Evolutionary conservation across 1,140 invertebrate species (phyloP).

Genomic region (Drosophila navojoa): DNA sequence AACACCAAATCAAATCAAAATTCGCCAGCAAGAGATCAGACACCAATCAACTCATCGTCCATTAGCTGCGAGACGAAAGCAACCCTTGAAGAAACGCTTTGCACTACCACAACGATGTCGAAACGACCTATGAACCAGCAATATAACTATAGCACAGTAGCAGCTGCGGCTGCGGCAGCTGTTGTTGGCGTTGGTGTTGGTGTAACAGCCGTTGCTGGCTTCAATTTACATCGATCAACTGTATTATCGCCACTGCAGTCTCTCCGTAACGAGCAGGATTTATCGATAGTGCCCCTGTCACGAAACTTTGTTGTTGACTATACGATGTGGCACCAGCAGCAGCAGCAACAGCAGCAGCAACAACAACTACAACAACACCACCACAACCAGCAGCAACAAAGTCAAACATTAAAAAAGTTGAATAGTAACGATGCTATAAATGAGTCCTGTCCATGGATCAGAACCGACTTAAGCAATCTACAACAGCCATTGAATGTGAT

Average conservation of each 20-base stretch:
- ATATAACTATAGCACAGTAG: constrained; percentile 61
- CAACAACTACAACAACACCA: constrained; percentile 83
- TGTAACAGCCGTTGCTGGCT: constrained; percentile 70
- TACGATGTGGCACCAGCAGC: constrained; percentile 86
- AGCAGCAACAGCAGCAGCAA: constrained; percentile 75
- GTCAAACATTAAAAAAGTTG: constrained; percentile 54
- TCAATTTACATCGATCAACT: constrained; percentile 85
- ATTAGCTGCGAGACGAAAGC: constrained; percentile 25
- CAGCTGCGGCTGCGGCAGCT: constrained; percentile 59
- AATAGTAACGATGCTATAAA: constrained; percentile 57
- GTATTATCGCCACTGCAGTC: constrained; percentile 82
- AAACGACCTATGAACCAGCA: constrained; percentile 57
- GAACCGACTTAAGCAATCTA: neutral
- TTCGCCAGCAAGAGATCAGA: neutral
- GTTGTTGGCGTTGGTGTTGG: constrained; percentile 60
- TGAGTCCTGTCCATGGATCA: constrained; percentile 56
- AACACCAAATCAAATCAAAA: neutral
- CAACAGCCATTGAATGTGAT: constrained; percentile 30
- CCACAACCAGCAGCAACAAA: constrained; percentile 77
- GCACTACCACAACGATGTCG: neutral
- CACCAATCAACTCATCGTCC: constrained; percentile 20
- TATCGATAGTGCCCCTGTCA: constrained; percentile 85
- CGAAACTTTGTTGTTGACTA: constrained; percentile 88
- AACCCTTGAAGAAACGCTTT: constrained; percentile 7
- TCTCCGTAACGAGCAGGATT: constrained; percentile 52